Conservation (phyloP, 2,797 vertebrate species). For the Crenichthys baileyi region DNA sequence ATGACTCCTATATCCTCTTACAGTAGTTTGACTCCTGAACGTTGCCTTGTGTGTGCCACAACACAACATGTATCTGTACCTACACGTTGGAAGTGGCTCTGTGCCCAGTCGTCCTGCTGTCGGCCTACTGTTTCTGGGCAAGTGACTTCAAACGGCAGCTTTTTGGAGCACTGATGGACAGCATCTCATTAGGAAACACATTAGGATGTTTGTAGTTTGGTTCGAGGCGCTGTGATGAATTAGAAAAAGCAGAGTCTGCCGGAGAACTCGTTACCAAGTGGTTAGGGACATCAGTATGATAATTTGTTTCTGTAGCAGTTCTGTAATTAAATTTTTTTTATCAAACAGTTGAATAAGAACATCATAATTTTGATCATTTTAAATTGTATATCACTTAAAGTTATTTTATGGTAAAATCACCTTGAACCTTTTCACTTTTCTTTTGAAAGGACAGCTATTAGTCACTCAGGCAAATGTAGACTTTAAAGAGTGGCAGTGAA, state of each 20-base stretch:
- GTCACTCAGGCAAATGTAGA: too few relatives aligned
- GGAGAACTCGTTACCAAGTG: conserved; percentile 54
- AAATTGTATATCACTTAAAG: background rate
- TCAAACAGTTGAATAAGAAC: background rate
- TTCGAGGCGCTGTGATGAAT: conserved; percentile 30
- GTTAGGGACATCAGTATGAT: background rate
- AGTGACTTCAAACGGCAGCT: conserved; percentile 54
- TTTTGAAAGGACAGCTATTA: background rate
- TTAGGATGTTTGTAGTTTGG: conserved; percentile 38
- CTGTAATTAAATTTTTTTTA: background rate
- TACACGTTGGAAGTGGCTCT: conserved; percentile 9
- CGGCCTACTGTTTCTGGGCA: conserved; percentile 45
- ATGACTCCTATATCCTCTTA: background rate
- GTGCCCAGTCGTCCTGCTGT: conserved; percentile 29
- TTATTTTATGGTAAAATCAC: background rate
- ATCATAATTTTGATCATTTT: background rate
- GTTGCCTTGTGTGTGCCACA: conserved; percentile 13
- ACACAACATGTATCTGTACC: conserved; percentile 32
- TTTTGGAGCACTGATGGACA: conserved; percentile 48
- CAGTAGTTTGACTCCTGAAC: conserved; percentile 24
- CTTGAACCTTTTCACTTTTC: background rate
- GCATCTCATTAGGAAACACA: conserved; percentile 52
- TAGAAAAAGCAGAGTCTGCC: conserved; percentile 30
- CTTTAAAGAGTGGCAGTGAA: background rate
- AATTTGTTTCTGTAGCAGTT: background rate